phyloP scores from a whole-genome alignment of 2,888 invertebrate species.

The Tipula lateralis region DNA sequence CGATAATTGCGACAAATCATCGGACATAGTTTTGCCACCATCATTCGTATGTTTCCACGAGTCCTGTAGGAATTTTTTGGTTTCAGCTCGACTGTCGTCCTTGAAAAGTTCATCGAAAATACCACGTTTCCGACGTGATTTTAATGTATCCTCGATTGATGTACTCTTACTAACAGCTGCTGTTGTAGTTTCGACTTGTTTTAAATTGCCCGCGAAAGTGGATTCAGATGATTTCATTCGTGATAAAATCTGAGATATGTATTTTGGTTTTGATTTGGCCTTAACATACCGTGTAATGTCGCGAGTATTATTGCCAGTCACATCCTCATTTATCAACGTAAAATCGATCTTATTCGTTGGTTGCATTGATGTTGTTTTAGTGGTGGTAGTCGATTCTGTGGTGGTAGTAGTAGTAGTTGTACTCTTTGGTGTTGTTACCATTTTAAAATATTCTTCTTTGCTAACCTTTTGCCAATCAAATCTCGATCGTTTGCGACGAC shows the following conservation, averaged over 20 bases:
- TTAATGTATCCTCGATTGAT: not conserved
- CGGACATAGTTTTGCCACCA: not conserved
- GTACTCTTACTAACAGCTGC: too few relatives aligned
- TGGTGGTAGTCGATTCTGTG: not conserved
- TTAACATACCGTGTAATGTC: constrained; percentile 28
- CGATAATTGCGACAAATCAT: not conserved
- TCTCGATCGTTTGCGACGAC: not conserved
- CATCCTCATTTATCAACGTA: constrained; percentile 34
- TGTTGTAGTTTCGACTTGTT: not conserved
- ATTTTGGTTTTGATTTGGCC: constrained; percentile 32
- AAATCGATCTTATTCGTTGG: too few relatives aligned
- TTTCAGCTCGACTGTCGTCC: not conserved
- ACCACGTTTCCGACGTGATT: not conserved
- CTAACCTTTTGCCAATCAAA: constrained; percentile 34
- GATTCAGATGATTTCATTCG: constrained; percentile 31
- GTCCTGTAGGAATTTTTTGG: not conserved
- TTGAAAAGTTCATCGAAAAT: not conserved
- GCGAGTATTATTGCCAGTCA: constrained; percentile 29
- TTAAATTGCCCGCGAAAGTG: not conserved
- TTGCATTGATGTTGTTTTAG: not conserved
- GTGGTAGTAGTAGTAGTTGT: not conserved
- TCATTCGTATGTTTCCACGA: not conserved
- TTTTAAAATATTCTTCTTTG: not conserved
- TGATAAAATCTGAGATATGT: constrained; percentile 31
- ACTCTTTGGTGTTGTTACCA: not conserved